Conservation (phyloP, 2,888 invertebrate species). For the Drosophila nr. perissopoda region DNA sequence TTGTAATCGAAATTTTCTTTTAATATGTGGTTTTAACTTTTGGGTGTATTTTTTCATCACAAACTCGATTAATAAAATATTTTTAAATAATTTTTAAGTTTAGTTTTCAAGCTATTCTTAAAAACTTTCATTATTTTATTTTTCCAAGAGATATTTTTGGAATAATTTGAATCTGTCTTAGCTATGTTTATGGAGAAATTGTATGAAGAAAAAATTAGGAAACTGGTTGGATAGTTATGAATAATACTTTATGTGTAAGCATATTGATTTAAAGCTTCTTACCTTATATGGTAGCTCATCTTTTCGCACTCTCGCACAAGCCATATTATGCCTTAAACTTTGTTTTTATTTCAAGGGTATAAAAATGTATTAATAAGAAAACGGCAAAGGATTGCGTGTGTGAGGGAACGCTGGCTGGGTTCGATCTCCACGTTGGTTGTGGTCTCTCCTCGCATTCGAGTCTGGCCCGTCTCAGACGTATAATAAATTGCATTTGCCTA, state of each 20-base stretch:
- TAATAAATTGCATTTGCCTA: constrained; percentile 80
- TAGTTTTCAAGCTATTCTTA: neutral
- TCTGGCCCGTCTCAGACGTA: constrained; percentile 71
- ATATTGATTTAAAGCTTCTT: neutral
- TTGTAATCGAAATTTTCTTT: rapidly evolving
- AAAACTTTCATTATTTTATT: rapidly evolving
- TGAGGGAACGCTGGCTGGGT: constrained; percentile 40
- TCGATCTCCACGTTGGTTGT: constrained; percentile 14
- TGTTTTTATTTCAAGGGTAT: constrained; percentile 26
- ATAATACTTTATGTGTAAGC: neutral
- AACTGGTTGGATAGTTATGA: neutral
- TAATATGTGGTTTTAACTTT: neutral
- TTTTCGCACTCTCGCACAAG: neutral
- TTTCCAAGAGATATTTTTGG: neutral
- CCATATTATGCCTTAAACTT: neutral
- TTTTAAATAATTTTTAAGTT: neutral
- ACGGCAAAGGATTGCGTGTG: constrained; percentile 77
- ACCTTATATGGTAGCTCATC: neutral
- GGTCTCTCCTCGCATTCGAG: constrained; percentile 25
- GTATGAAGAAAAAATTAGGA: neutral
- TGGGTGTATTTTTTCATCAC: no score
- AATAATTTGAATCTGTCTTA: neutral
- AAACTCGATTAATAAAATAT: neutral
- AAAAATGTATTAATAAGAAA: constrained; percentile 83
- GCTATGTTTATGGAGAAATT: neutral